Conservation (phyloP, 2,797 vertebrate genomes). For the Gallinago nigripennis region DNA sequence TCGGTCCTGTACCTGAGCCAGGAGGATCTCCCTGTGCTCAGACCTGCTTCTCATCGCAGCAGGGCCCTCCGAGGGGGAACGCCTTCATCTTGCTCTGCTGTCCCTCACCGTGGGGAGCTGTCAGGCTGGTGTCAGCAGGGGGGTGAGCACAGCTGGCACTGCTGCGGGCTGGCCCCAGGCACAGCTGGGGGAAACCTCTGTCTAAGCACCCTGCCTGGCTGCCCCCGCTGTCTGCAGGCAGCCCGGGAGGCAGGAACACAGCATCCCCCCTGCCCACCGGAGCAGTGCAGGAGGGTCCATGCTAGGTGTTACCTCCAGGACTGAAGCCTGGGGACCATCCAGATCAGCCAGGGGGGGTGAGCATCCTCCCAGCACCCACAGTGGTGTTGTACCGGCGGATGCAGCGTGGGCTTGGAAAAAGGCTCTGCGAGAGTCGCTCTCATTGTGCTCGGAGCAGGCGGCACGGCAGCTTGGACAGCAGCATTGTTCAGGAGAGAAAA, state of each 20-base stretch:
- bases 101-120: fast-evolving
- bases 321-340: not conserved
- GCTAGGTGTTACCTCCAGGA: not conserved
- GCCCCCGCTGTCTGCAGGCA: not conserved
- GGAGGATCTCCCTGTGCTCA: not conserved
- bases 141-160: not conserved
- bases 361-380: not conserved
- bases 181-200: not conserved
- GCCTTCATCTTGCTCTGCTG: fast-evolving
- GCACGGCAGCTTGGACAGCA: not conserved
- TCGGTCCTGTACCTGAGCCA: not conserved
- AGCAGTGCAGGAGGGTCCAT: not conserved
- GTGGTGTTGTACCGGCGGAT: fast-evolving
- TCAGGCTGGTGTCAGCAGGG: fast-evolving
- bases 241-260: not conserved
- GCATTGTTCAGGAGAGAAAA: constrained; percentile 9
- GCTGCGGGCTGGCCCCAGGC: not conserved
- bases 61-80: not conserved
- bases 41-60: not conserved
- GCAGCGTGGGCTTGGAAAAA: fast-evolving
- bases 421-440: fast-evolving
- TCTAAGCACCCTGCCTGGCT: not conserved
- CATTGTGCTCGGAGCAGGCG: not conserved
- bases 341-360: not conserved
- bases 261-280: not conserved